phyloP scores from a whole-genome alignment of 2,888 invertebrate genomes.

The Conistra vaccinii region DNA sequence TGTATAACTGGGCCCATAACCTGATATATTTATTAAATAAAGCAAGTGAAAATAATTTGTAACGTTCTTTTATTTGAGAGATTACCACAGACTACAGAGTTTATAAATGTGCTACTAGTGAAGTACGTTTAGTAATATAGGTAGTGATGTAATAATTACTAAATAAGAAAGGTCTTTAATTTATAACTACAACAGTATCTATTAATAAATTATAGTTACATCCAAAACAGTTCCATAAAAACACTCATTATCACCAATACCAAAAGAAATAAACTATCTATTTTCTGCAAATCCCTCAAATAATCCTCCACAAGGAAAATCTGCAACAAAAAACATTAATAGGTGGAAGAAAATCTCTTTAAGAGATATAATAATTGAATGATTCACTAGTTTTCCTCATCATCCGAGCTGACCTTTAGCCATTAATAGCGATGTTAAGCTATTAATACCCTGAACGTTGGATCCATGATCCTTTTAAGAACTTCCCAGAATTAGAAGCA shows the following conservation, averaged over 20 bases:
- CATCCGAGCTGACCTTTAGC: background rate
- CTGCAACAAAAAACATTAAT: slow-evolving; percentile 3
- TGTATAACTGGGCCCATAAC: no score
- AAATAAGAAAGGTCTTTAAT: no score
- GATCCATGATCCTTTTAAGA: background rate
- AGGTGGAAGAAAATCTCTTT: slow-evolving; percentile 24
- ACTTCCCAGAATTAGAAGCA: background rate
- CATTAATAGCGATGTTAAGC: background rate
- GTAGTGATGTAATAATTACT: no score
- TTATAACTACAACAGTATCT: no score
- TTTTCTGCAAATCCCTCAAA: background rate
- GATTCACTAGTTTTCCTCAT: slow-evolving; percentile 34
- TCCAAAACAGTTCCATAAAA: background rate
- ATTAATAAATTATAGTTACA: background rate
- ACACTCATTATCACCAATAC: no score
- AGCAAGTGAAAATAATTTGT: no score
- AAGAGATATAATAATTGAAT: slow-evolving; percentile 23
- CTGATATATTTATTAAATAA: no score
- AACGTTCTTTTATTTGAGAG: no score
- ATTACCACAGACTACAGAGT: no score
- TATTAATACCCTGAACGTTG: slow-evolving; percentile 4
- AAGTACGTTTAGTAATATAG: no score
- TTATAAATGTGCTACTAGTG: no score
- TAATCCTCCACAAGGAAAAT: slow-evolving; percentile 31
- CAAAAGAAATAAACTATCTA: slow-evolving; percentile 1